Percentiles rank a stretch among this genome's conserved stretches.
phyloP scores from a whole-genome alignment of 2,888 invertebrate genomes.

The Tetrapedia diversipes region DNA sequence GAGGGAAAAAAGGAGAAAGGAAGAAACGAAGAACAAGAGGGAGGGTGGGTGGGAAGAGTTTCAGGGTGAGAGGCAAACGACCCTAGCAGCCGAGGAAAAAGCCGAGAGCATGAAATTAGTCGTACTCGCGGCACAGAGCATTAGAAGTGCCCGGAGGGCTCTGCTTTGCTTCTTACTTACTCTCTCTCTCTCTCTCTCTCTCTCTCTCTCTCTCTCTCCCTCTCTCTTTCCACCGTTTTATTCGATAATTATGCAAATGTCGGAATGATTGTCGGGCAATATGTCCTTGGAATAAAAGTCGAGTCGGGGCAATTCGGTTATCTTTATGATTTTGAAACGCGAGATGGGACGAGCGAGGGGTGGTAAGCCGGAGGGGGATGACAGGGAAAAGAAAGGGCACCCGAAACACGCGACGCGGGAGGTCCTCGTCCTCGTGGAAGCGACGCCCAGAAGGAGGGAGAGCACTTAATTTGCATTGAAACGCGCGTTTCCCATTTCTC shows the following conservation, averaged over 20 bases:
- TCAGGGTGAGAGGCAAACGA: slow-evolving; percentile 25
- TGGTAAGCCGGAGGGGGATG: slow-evolving; percentile 54
- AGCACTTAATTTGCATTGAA: slow-evolving; percentile 82
- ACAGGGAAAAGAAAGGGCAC: neutral
- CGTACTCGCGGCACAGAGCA: slow-evolving; percentile 68
- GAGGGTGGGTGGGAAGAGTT: neutral
- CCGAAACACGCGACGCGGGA: slow-evolving; percentile 22
- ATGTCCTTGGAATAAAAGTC: slow-evolving; percentile 81
- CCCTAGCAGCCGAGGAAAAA: slow-evolving; percentile 58
- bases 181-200: neutral
- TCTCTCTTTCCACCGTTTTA: slow-evolving; percentile 73
- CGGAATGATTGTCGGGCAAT: slow-evolving; percentile 82
- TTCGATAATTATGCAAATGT: slow-evolving; percentile 83
- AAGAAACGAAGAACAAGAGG: neutral
- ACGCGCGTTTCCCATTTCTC: slow-evolving; percentile 68
- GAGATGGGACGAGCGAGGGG: slow-evolving; percentile 47
- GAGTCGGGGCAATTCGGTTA: slow-evolving; percentile 80
- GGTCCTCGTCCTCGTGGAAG: slow-evolving; percentile 17
- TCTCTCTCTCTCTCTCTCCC: slow-evolving; percentile 21
- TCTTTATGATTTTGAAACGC: slow-evolving; percentile 80
- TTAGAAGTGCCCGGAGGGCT: slow-evolving; percentile 64
- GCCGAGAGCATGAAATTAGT: slow-evolving; percentile 77
- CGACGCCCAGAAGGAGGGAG: slow-evolving; percentile 65
- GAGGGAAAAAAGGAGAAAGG: slow-evolving; percentile 8
- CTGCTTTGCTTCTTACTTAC: slow-evolving; percentile 21